Evolutionary conservation across 2,888 invertebrate genomes (phyloP).

Genomic region (Drosophila diplacantha): DNA sequence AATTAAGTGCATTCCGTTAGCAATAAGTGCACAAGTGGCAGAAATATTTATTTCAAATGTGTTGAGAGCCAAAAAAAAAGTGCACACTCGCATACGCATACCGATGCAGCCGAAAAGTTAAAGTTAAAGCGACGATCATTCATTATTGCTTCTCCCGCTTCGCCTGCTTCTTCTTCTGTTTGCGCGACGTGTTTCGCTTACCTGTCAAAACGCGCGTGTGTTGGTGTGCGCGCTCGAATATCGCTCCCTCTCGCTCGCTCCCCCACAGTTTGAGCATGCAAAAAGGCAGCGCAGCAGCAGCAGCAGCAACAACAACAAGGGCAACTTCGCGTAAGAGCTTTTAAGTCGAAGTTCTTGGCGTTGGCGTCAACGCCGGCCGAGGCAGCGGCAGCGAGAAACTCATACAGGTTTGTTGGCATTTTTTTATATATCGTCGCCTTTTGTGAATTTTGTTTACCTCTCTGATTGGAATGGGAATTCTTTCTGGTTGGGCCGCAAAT

Average conservation of each 20-base stretch:
- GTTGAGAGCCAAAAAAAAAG: conserved; percentile 6
- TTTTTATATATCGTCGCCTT: conserved; percentile 31
- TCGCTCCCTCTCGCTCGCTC: conserved; percentile 18
- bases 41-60: conserved; percentile 9
- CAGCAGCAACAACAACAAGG: conserved; percentile 19
- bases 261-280: conserved; percentile 28
- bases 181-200: conserved; percentile 62
- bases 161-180: conserved; percentile 31
- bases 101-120: conserved; percentile 14
- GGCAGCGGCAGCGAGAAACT: conserved; percentile 35
- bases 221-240: conserved; percentile 26
- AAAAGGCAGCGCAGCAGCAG: conserved; percentile 27
- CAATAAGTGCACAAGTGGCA: conserved; percentile 8
- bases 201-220: conserved; percentile 49
- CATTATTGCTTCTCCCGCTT: conserved; percentile 50
- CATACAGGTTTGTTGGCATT: conserved; percentile 66
- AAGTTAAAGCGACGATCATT: conserved; percentile 56
- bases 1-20: not conserved
- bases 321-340: conserved; percentile 48
- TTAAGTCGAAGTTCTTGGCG: conserved; percentile 64
- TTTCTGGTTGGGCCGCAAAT: conserved; percentile 22
- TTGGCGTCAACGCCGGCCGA: conserved; percentile 49
- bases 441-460: conserved; percentile 50
- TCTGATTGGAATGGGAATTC: conserved; percentile 38
- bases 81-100: conserved; percentile 31